These are phyloP conservation scores for Zoroaster sp. DNA, from an alignment of 53 echinoderm and acorn worm species.

Conservation along the genomic window DNA sequence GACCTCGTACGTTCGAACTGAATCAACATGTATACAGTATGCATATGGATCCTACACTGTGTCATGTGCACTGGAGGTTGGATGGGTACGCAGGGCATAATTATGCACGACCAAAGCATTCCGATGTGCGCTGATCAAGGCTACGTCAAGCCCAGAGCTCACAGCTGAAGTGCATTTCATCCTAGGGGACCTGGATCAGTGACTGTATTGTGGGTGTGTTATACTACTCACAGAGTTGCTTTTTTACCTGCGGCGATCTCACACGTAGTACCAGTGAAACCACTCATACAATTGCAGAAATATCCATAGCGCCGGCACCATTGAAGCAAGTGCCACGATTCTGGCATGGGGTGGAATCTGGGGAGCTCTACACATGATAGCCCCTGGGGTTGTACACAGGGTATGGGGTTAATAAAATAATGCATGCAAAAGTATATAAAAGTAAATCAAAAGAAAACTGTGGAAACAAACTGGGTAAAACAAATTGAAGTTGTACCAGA, in stretches of 20 bases:
- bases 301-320: neutral
- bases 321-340: slow-evolving; percentile 65
- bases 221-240: no score
- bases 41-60: no score
- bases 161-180: no score
- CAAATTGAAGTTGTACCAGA: neutral
- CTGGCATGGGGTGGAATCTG: slow-evolving; percentile 56
- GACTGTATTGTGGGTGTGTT: no score
- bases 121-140: no score
- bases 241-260: neutral
- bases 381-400: neutral
- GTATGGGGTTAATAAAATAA: neutral
- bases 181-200: no score
- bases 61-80: no score
- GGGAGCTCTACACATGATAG: slow-evolving; percentile 36
- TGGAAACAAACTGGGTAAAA: neutral
- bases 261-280: slow-evolving; percentile 38
- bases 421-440: neutral
- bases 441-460: neutral
- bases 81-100: no score
- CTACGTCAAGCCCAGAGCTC: no score
- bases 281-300: slow-evolving; percentile 26
- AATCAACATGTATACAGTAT: no score
- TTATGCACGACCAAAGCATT: no score
- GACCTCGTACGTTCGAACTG: no score